A percentile compares a stretch with the other conserved stretches of the same genome.
phyloP scores from a whole-genome alignment of 2,113 vertebrate genomes.

The Callospermophilus lateralis region DNA sequence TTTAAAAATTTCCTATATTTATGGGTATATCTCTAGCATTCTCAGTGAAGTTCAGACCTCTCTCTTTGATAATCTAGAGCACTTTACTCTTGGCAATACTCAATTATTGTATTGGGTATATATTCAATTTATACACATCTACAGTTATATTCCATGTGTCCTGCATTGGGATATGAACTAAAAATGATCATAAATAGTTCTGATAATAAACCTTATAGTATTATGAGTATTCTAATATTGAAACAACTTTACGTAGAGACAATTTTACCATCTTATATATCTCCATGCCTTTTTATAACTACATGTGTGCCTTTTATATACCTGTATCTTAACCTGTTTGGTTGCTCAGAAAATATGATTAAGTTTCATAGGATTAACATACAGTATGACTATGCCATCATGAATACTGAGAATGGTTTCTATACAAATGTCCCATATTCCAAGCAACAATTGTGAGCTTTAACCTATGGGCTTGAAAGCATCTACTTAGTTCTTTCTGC shows the following conservation, averaged over 20 bases:
- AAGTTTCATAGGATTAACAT: not conserved
- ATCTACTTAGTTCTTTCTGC: not conserved
- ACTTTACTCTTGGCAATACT: not conserved
- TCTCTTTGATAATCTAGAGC: not conserved
- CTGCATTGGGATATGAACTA: not conserved
- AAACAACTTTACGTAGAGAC: not conserved
- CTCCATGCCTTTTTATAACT: not conserved
- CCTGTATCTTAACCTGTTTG: not conserved
- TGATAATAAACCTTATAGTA: not conserved
- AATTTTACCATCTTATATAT: not conserved
- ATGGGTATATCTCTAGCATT: not conserved
- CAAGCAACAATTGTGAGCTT: not conserved
- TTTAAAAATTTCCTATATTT: not conserved
- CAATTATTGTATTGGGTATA: not conserved
- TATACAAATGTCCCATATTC: not conserved
- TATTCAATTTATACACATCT: not conserved
- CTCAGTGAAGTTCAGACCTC: constrained; percentile 17
- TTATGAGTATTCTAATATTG: not conserved
- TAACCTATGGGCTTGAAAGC: not conserved
- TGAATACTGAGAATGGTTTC: not conserved
- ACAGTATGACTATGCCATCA: not conserved
- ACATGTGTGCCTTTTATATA: not conserved
- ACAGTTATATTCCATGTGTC: not conserved
- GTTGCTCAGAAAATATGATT: constrained; percentile 13
- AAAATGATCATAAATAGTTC: not conserved